These are phyloP conservation scores for Sus scrofa DNA, from an alignment of 2,113 vertebrate species.

Conservation along the genomic window T2T-Sscrofa CM000830.6:91284501-91285000, in stretches of 20 bases:
- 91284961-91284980: constrained; percentile 34
- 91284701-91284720: constrained; percentile 34
- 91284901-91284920: neutral
- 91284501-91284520: constrained; percentile 1
- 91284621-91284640: constrained; percentile 35
- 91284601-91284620: constrained; percentile 33
- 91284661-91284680: constrained; percentile 37
- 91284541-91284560: neutral
- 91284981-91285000: constrained; percentile 24
- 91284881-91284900: neutral
- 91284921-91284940: constrained; percentile 42
- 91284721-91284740: neutral
- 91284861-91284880: constrained; percentile 42
- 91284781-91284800: constrained; percentile 21
- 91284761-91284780: neutral
- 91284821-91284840: constrained; percentile 15
- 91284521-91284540: constrained; percentile 22
- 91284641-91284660: constrained; percentile 43
- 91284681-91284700: neutral
- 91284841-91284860: constrained; percentile 22
- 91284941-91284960: neutral
- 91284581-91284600: constrained; percentile 61
- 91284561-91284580: constrained; percentile 22
- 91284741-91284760: constrained; percentile 33
- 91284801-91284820: neutral